Evolutionary conservation across 2,888 invertebrate genomes (phyloP), one percentile per base, ranked within the genome.

Genomic region (Drosophila differens): DNA sequence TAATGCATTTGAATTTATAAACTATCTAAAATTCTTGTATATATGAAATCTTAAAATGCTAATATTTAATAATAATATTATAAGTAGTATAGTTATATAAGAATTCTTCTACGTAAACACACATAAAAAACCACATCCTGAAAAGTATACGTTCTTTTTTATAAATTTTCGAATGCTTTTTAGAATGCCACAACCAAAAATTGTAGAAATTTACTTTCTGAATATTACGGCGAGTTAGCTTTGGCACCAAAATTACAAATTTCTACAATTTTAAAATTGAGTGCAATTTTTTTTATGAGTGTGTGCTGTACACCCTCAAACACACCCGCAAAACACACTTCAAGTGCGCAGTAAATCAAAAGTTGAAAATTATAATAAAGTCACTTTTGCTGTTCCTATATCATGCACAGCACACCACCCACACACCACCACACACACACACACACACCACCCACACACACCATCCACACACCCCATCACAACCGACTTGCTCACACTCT

Each of bases 341-440:
- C 64, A 81, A 81, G 73, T 74, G 62, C 68, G 85, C 85, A 83
- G 87, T 87, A 88, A 88, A 88, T 90, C 87, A 88, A 88, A 87
- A 88, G 90, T 88, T 90, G 77, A 82, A 90, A 88, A 88, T 88
- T 88, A 88, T 88, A 88, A 88, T 88, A 90, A 88, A 90, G 89
- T 90, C 89, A 85, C 88, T 88, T 81, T 81, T 84, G 81, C 76
- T 79, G 79, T 81, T 70, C 79, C 81, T 86, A 89, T 86, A 86
- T 89, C 85, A 86, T 85, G 79, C 70, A 78, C 79, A 68, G 66
- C 62, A 52, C 37, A 7, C n/a, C 49, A 7, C 19, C 49, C 52
- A 12, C 10, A 51, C 35, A 28, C 41, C 41, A 41, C 10, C 41
- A 16, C 25, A 7, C 22, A 7, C 22, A 47, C 14, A 12, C 22